Conservation (phyloP, 2,888 invertebrate genomes). For the Agrypnus murinus region DNA sequence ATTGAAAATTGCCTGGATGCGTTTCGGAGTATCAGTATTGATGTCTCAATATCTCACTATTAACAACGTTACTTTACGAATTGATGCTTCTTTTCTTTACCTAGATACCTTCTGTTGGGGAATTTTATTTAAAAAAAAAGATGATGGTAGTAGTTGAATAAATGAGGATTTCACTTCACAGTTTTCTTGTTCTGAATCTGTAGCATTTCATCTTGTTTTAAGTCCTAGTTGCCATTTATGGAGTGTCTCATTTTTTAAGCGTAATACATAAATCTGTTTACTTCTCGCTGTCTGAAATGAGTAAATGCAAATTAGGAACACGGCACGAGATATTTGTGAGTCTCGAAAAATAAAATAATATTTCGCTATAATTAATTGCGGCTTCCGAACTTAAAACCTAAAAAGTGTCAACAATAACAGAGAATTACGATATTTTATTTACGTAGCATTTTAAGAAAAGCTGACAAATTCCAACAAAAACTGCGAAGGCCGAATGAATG, state of each 20-base stretch:
- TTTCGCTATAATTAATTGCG: slow-evolving; percentile 21
- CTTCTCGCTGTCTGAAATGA: slow-evolving; percentile 25
- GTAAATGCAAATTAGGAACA: slow-evolving; percentile 27
- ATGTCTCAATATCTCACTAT: too few species aligned
- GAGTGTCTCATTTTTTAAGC: slow-evolving; percentile 25
- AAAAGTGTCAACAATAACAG: slow-evolving; percentile 2
- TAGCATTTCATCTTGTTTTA: slow-evolving; percentile 7
- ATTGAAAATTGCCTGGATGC: too few species aligned
- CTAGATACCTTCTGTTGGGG: too few species aligned
- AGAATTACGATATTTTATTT: background rate
- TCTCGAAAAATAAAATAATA: slow-evolving; percentile 22
- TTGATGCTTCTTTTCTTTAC: too few species aligned
- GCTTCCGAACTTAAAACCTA: slow-evolving; percentile 5
- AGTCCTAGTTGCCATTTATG: slow-evolving; percentile 16
- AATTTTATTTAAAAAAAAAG: too few species aligned
- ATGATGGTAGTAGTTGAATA: too few species aligned
- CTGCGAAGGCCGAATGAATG: slow-evolving; percentile 2
- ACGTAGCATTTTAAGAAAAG: too few species aligned
- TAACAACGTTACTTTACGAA: too few species aligned
- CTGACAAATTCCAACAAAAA: too few species aligned
- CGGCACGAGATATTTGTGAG: slow-evolving; percentile 17
- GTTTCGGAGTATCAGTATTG: too few species aligned
- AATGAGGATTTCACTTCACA: background rate
- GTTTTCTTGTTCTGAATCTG: slow-evolving; percentile 2
- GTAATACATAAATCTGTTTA: slow-evolving; percentile 27